Evolutionary conservation across 2,888 invertebrate species (phyloP), one percentile per base, ranked within the genome.

Genomic region (Heterodera filipjevi): DNA sequence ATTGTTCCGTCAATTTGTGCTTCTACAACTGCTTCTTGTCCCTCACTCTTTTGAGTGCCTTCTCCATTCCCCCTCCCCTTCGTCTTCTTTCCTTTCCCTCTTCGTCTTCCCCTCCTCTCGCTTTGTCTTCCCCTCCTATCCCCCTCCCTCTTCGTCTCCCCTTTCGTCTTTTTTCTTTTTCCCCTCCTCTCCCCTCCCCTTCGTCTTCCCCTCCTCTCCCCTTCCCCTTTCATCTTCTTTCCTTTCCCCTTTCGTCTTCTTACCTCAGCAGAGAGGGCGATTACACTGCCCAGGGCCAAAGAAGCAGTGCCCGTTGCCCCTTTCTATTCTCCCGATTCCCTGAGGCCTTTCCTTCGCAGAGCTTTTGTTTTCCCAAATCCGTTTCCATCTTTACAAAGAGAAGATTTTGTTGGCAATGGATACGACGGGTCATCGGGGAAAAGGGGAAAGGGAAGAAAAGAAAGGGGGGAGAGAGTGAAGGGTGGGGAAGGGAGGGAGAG

Each of bases 341-440:
- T 59, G 59, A 59, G 59, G 59, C 59, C 27, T 27, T 59, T 59
- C 27, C 27, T 53, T 22, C 59, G 22, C 5, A 59, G 27, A 59
- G 59, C 59, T 59, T 59, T 59, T 59, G 59, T 59, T 59, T 59
- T 19, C 59, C 59, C 59, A 59, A 59, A 59, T 59, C 59, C 59
- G 27, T 59, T 59, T 59, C n/a, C 49, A 49, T 49, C 49, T 49
- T 59, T 59, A 59, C 59, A 59, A 59, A 59, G 59, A 59, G 59
- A 8, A 12, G n/a, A 59, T 59, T 59, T 59, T 59, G 59, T 59
- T 59, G 59, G 59, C 59, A 59, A 59, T 59, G 59, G 59, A 59
- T 59, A 59, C 59, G 59, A 68, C 68, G 68, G 68, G 68, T 32
- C 68, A 68, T 68, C 68, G 68, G 68, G 66, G 66, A 68, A 3